Conservation (phyloP, 64 coral and sea anemone genomes). For the Pocillopora damicornis region DNA sequence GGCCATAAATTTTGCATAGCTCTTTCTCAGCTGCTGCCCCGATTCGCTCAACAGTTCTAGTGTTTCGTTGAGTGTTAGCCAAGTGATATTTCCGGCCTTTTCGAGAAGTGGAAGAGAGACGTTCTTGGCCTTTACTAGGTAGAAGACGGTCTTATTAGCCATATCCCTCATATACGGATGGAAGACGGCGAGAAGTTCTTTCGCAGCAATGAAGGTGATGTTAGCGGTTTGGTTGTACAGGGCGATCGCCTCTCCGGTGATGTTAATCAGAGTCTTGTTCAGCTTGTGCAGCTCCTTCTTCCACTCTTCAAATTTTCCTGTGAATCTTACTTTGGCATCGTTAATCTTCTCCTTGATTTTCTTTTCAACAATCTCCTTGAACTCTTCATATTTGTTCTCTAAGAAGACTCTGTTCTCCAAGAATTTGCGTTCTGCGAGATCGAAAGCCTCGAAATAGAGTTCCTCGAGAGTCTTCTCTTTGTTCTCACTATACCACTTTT, state of each 20-base stretch:
- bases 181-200: conserved; percentile 56
- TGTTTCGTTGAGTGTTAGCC: conserved; percentile 49
- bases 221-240: conserved; percentile 65
- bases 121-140: conserved; percentile 32
- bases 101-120: conserved; percentile 42
- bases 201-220: conserved; percentile 61
- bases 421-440: conserved; percentile 35
- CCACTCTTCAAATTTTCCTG: conserved; percentile 14
- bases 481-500: conserved; percentile 79
- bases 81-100: conserved; percentile 59
- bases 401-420: conserved; percentile 14
- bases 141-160: conserved; percentile 48
- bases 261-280: conserved; percentile 71
- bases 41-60: conserved; percentile 34
- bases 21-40: conserved; percentile 13
- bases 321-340: conserved; percentile 41
- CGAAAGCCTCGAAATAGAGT: conserved; percentile 62
- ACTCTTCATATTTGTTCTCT: conserved; percentile 26
- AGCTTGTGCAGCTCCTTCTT: conserved; percentile 32
- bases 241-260: conserved; percentile 53
- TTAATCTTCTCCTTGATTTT: conserved; percentile 30
- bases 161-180: conserved; percentile 44
- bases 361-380: not conserved
- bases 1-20: conserved; percentile 48
- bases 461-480: conserved; percentile 91